Evolutionary conservation across 2,113 vertebrate genomes (phyloP).

Genomic region (human): GRCh38 chrY:7786501-7787000

Average conservation of each 20-base stretch:
- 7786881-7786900: neutral
- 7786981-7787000: neutral
- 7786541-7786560: no score
- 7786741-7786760: neutral
- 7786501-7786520: accelerated
- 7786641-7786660: neutral
- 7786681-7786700: neutral
- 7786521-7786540: no score
- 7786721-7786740: accelerated
- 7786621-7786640: neutral
- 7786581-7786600: neutral
- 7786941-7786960: neutral
- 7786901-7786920: neutral
- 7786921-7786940: neutral
- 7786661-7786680: neutral
- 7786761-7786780: accelerated
- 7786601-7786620: neutral
- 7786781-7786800: accelerated
- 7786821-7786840: neutral
- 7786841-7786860: neutral
- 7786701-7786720: neutral
- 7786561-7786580: neutral
- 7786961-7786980: neutral
- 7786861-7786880: neutral
- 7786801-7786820: accelerated